Conservation (phyloP, 2,797 vertebrate species). For the Psittacula echo region DNA sequence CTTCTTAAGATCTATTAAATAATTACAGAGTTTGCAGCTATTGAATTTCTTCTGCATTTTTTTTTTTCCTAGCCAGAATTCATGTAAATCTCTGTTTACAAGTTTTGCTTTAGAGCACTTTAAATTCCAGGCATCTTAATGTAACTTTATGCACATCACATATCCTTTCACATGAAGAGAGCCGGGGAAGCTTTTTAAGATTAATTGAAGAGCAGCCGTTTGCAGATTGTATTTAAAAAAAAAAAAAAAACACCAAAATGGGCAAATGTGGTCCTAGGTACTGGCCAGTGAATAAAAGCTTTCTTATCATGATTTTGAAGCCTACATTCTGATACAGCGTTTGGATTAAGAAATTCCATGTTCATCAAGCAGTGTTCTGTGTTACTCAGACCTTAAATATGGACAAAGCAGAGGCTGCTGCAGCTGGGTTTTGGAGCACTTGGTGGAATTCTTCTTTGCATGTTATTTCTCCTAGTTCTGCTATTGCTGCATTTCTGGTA, state of each 20-base stretch:
- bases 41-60: not conserved
- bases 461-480: not conserved
- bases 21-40: not conserved
- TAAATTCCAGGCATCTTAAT: not conserved
- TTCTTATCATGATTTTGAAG: not conserved
- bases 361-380: not conserved
- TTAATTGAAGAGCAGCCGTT: not conserved
- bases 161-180: not conserved
- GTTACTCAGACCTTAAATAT: not conserved
- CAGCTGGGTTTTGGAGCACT: not conserved
- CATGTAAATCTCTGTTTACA: not conserved
- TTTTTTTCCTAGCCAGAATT: not conserved
- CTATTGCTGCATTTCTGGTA: not conserved
- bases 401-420: not conserved
- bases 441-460: not conserved
- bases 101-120: not conserved
- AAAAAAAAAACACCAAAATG: not conserved
- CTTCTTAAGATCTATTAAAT: not conserved
- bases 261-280: not conserved
- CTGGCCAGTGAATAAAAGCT: not conserved
- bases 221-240: not conserved
- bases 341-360: not conserved
- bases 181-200: not conserved
- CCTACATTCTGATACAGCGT: not conserved
- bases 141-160: not conserved